A percentile compares a stretch with the other conserved stretches of the same genome.
Conservation (phyloP, 2,113 vertebrate species). For the Ornithorhynchus anatinus region DNA sequence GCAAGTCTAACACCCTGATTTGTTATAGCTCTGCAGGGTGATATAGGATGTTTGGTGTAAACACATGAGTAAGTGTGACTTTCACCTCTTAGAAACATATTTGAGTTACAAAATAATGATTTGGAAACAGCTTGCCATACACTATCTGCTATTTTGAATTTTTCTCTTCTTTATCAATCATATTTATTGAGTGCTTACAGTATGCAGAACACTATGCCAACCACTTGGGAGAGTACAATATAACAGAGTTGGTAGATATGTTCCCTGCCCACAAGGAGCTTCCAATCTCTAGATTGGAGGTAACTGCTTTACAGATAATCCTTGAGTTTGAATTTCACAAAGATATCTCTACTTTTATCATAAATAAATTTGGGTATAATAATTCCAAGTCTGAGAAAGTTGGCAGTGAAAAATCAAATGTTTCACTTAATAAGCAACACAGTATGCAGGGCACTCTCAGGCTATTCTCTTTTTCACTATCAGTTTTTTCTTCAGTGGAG, state of each 20-base stretch:
- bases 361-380: too few species aligned
- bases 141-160: background rate
- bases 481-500: background rate
- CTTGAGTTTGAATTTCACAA: too few species aligned
- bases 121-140: background rate
- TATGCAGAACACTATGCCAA: too few species aligned
- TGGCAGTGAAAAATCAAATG: background rate
- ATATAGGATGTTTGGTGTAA: constrained; percentile 48
- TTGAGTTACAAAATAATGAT: constrained; percentile 6
- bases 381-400: background rate
- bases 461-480: background rate
- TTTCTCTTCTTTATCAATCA: background rate
- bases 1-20: constrained; percentile 27
- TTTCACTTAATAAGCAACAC: constrained; percentile 1
- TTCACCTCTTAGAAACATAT: constrained; percentile 40
- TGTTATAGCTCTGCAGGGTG: constrained; percentile 35
- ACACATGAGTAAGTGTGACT: constrained; percentile 45
- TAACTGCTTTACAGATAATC: too few species aligned
- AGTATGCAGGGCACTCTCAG: background rate
- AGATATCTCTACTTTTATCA: too few species aligned
- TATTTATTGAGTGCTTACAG: too few species aligned
- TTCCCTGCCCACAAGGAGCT: too few species aligned
- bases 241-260: too few species aligned
- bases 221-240: too few species aligned
- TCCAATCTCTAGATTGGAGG: too few species aligned